phyloP scores from a whole-genome alignment of 2,888 invertebrate species.

The Noctua fimbriata region DNA sequence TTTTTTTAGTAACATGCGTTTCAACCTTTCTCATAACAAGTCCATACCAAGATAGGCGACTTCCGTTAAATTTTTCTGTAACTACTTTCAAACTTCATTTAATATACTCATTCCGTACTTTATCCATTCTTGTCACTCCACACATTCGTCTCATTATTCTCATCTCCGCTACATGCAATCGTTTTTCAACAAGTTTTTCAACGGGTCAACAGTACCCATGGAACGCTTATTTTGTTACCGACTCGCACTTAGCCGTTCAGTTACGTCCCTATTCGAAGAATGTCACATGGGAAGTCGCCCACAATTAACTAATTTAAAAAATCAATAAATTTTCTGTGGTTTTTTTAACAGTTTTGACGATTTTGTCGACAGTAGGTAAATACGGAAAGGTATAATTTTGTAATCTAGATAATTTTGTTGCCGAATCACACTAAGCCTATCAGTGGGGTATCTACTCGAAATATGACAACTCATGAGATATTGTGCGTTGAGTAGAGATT shows the following conservation, averaged over 20 bases:
- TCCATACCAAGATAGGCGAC: too few species aligned
- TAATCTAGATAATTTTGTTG: background rate
- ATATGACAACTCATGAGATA: constrained; percentile 9
- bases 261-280: background rate
- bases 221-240: background rate
- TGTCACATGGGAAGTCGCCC: background rate
- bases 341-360: background rate
- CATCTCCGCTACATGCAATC: too few species aligned
- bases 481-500: background rate
- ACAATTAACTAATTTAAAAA: background rate
- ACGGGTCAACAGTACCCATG: background rate
- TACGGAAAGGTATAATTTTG: background rate
- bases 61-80: too few species aligned
- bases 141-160: too few species aligned
- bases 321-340: background rate
- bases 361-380: background rate
- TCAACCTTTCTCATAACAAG: too few species aligned
- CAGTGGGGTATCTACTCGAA: background rate
- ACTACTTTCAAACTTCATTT: too few species aligned
- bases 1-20: too few species aligned
- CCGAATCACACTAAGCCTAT: background rate
- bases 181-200: too few species aligned
- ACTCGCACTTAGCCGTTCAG: background rate
- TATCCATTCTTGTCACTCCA: too few species aligned
- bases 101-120: too few species aligned